Evolutionary conservation across 2,113 vertebrate species (phyloP).

Genomic region (Mus pahari): DNA sequence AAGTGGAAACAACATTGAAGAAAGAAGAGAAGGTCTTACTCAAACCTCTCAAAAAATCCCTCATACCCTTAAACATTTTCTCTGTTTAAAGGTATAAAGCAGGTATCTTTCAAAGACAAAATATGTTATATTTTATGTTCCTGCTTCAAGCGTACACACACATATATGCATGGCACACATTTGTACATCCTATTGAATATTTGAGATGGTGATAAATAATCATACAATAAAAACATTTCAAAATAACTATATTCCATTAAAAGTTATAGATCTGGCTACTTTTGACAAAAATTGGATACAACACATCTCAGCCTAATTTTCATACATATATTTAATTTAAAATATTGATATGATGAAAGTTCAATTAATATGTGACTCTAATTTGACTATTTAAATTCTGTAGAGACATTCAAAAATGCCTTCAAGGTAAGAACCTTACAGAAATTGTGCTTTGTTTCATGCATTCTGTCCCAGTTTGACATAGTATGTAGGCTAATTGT

Average conservation of each 20-base stretch:
- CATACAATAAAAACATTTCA: neutral
- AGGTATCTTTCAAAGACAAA: neutral
- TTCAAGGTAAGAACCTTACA: constrained; percentile 26
- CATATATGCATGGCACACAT: neutral
- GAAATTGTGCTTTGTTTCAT: neutral
- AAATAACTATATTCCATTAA: neutral
- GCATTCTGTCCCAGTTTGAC: neutral
- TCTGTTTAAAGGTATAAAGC: neutral
- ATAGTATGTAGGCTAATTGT: constrained; percentile 8
- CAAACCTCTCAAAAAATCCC: neutral
- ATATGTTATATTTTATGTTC: neutral
- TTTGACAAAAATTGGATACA: neutral
- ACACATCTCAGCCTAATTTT: neutral
- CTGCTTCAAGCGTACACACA: neutral
- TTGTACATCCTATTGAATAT: neutral
- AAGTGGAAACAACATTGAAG: neutral
- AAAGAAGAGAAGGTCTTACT: neutral
- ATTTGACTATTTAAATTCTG: neutral
- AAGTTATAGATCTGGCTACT: neutral
- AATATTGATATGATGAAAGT: neutral
- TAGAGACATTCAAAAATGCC: neutral
- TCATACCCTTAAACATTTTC: neutral
- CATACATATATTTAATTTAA: neutral
- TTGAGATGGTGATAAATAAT: neutral
- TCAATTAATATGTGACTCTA: neutral